Base-by-base conservation (phyloP, 2,797 vertebrate genomes). In the Phalloptychus januarius region DNA sequence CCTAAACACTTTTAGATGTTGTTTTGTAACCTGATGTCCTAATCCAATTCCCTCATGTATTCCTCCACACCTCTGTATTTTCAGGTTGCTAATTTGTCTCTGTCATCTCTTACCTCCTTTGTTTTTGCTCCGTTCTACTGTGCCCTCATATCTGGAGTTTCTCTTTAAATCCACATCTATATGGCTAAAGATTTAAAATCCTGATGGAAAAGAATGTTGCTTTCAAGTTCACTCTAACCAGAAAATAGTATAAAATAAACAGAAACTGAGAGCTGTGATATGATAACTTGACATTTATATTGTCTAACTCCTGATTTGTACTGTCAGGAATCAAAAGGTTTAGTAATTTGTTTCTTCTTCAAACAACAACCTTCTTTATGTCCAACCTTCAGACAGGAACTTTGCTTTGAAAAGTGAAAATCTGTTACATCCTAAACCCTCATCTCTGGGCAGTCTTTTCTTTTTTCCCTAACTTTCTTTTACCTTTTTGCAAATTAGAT, bases 141-240 rank as follows among this genome's bases (percentile, higher is more conserved):
- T 25, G 85, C 56, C 82, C 90, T 90, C 73, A 80, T 90, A 90
- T 89, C 81, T 77, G 80, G 2, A 52, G n/a, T 18, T 16, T 38
- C 11, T 61, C 54, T 54, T 82, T 13, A 33, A 54, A 36, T 11
- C 23, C 4, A 40, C 58, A 3, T 40, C 31, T 42, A 8, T 4
- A 63, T 16, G 16, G 2, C 25, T 72, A 23, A 50, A 50, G 44
- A 10, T 76, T 11, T 50, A 65, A 38, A 75, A 36, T 45, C 15
- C 45, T 65, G 12, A 48, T 70, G 2, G 23, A 18, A 67, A 52
- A 54, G 16, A 54, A 42, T 28, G 36, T 48, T 52, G 23, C 65
- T 56, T 71, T 3, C 23, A 46, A 54, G 56, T 25, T 65, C 61
- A 3, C 50, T 28, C 77, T 58, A 40, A 74, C 3, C 11, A 25